Evolutionary conservation across 1,140 invertebrate genomes (phyloP).

Genomic region (Vollenhovia emeryi): DNA sequence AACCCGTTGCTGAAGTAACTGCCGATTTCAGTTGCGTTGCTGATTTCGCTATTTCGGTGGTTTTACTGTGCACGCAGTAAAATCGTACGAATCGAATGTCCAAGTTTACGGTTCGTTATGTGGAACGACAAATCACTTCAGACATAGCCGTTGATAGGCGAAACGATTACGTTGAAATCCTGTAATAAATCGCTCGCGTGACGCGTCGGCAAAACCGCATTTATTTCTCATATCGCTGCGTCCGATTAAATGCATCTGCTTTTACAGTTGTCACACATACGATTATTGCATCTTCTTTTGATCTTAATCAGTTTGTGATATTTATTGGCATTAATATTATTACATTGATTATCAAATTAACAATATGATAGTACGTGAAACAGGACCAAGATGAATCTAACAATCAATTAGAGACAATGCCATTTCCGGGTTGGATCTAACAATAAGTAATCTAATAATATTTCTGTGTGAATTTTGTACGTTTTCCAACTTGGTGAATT

Average conservation of each 20-base stretch:
- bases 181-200: slow-evolving; percentile 15
- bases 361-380: too few relatives aligned
- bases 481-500: too few relatives aligned
- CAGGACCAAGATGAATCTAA: too few relatives aligned
- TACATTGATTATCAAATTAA: neutral
- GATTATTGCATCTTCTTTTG: neutral
- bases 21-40: neutral
- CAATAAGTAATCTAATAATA: too few relatives aligned
- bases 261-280: neutral
- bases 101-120: slow-evolving; percentile 36
- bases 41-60: neutral
- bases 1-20: neutral
- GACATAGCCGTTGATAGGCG: neutral
- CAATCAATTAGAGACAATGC: too few relatives aligned
- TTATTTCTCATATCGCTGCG: neutral
- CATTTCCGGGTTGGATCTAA: too few relatives aligned
- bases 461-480: too few relatives aligned
- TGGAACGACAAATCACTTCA: slow-evolving; percentile 28
- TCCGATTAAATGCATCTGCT: slow-evolving; percentile 17
- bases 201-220: neutral
- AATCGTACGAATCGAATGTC: slow-evolving; percentile 9
- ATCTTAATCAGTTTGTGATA: neutral
- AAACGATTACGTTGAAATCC: slow-evolving; percentile 35
- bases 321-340: neutral
- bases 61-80: slow-evolving; percentile 3